phyloP scores from a whole-genome alignment of 2,797 vertebrate species.

The Enteromius radiatus region DNA sequence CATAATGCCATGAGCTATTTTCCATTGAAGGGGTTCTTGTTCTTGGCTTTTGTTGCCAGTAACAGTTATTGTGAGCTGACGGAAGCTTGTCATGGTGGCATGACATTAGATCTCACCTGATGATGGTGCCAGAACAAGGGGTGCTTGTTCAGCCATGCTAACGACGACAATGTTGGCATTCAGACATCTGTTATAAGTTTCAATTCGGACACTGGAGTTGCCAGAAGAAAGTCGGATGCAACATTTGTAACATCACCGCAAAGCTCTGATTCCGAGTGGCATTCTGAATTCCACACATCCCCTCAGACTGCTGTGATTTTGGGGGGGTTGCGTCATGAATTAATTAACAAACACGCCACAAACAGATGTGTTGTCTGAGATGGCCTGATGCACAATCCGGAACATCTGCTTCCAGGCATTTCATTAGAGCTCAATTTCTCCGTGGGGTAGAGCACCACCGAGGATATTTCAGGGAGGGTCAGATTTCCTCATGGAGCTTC shows the following conservation, averaged over 20 bases:
- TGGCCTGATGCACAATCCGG: conserved; percentile 41
- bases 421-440: conserved; percentile 51
- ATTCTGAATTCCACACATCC: conserved; percentile 7
- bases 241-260: conserved; percentile 25
- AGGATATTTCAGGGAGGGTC: conserved; percentile 62
- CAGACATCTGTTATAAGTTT: conserved; percentile 8
- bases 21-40: conserved; percentile 63
- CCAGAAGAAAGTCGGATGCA: not conserved
- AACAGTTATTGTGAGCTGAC: conserved; percentile 66
- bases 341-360: conserved; percentile 39
- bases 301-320: conserved; percentile 32
- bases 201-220: not conserved
- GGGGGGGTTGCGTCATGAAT: conserved; percentile 37
- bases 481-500: conserved; percentile 70
- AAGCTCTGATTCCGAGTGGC: conserved; percentile 4
- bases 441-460: conserved; percentile 26
- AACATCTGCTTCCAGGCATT: conserved; percentile 60
- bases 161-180: conserved; percentile 40
- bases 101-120: conserved; percentile 68
- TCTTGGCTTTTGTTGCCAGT: conserved; percentile 68
- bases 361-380: conserved; percentile 50
- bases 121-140: conserved; percentile 64
- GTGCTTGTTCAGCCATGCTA: conserved; percentile 59
- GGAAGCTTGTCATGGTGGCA: conserved; percentile 56
- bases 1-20: conserved; percentile 59